Evolutionary conservation across 1,140 invertebrate species (phyloP).

Genomic region (Lucilia cuprina): DNA sequence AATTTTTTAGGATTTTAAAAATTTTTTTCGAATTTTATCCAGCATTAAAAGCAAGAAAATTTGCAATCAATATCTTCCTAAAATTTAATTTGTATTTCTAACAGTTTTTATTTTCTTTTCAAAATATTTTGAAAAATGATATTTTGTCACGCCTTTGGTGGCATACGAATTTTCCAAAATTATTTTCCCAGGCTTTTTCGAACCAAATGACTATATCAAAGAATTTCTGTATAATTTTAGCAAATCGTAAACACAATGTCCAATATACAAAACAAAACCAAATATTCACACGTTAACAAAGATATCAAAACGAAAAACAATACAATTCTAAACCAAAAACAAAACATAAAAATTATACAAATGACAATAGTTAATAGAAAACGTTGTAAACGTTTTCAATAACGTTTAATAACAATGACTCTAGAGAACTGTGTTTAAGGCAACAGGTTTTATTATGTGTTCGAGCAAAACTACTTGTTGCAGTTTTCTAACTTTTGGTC

Average conservation of each 20-base stretch:
- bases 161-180: neutral
- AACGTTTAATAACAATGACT: neutral
- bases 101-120: neutral
- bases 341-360: neutral
- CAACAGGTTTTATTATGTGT: neutral
- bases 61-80: too few relatives aligned
- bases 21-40: neutral
- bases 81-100: neutral
- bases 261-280: neutral
- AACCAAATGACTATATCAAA: neutral
- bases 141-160: neutral
- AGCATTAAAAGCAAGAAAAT: neutral
- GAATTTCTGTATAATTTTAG: neutral
- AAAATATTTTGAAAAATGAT: neutral
- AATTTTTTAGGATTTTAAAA: neutral
- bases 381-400: neutral
- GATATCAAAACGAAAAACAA: neutral
- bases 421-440: neutral
- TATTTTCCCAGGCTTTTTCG: neutral
- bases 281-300: constrained; percentile 5
- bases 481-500: neutral
- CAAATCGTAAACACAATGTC: neutral
- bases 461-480: neutral
- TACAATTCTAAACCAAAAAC: neutral
- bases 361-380: constrained; percentile 10